These are phyloP conservation scores for Gryon sp. DNA, from an alignment of 1,140 invertebrate species.

Conservation along the genomic window DNA sequence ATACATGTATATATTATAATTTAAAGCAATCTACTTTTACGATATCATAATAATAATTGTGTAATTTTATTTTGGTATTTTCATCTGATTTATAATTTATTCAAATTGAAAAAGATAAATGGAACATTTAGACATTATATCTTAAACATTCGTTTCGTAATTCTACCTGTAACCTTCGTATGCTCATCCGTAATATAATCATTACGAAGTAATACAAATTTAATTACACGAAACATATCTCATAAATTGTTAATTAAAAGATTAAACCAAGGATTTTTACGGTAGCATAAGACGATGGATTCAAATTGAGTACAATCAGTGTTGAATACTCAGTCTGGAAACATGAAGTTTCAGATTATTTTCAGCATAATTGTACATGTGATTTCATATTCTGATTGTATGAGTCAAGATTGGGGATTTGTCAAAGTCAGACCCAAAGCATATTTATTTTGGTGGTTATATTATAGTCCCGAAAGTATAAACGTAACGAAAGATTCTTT, in stretches of 20 bases:
- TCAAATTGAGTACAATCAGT: constrained; percentile 2
- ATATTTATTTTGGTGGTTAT: constrained; percentile 92
- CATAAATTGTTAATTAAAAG: background rate
- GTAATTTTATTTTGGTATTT: too few species aligned
- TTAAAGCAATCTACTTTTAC: too few species aligned
- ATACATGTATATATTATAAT: too few species aligned
- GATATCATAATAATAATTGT: too few species aligned
- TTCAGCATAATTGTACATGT: background rate
- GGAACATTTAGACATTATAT: too few species aligned
- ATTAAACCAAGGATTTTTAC: background rate
- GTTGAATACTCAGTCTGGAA: background rate
- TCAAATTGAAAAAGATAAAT: too few species aligned
- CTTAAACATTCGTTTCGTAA: too few species aligned
- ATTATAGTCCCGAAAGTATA: constrained; percentile 83
- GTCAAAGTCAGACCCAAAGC: constrained; percentile 84
- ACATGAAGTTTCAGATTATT: constrained; percentile 8
- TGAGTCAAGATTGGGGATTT: constrained; percentile 84
- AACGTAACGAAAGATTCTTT: constrained; percentile 73
- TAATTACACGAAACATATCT: too few species aligned
- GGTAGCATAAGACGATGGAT: background rate
- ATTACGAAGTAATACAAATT: too few species aligned
- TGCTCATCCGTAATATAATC: too few species aligned
- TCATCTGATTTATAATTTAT: too few species aligned
- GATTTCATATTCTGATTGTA: background rate
- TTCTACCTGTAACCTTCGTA: too few species aligned